phyloP scores from a whole-genome alignment of 1,140 invertebrate genomes.

The Drosophila carrolli region DNA sequence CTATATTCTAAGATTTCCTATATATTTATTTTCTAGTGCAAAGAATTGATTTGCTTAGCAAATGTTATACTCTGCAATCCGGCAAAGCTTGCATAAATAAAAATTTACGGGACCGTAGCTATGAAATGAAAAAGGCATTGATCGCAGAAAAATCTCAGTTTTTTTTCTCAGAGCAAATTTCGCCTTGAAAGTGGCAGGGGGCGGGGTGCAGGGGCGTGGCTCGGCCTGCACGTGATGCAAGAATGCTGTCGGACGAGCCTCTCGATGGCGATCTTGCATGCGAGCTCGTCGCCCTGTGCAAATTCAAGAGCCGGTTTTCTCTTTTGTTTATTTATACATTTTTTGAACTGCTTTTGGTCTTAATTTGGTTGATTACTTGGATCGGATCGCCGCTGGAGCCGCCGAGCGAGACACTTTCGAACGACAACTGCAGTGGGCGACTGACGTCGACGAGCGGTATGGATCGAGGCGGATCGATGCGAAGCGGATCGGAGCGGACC shows the following conservation, averaged over 20 bases:
- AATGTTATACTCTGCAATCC: no score
- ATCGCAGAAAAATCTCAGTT: not conserved
- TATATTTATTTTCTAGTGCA: no score
- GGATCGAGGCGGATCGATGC: constrained; percentile 4
- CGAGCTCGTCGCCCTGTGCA: constrained; percentile 45
- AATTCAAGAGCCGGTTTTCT: constrained; percentile 42
- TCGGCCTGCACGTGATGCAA: constrained; percentile 57
- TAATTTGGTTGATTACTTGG: constrained; percentile 40
- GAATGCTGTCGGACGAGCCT: constrained; percentile 80
- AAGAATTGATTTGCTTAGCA: no score
- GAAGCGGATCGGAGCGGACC: constrained; percentile 2
- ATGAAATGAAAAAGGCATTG: no score
- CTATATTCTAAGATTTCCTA: no score
- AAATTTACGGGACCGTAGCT: no score
- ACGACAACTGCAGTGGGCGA: constrained; percentile 17
- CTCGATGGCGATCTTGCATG: constrained; percentile 26
- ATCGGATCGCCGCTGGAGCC: constrained; percentile 4
- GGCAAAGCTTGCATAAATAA: no score
- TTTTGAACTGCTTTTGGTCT: constrained; percentile 14
- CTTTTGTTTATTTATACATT: constrained; percentile 40
- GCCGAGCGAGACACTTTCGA: constrained; percentile 30
- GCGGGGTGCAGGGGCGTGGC: not conserved
- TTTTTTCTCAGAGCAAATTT: constrained; percentile 13
- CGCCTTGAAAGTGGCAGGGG: constrained; percentile 34
- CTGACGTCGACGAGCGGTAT: not conserved